Base-by-base conservation (phyloP, 1,140 invertebrate species). In the Melipona quadrifasciata region DNA sequence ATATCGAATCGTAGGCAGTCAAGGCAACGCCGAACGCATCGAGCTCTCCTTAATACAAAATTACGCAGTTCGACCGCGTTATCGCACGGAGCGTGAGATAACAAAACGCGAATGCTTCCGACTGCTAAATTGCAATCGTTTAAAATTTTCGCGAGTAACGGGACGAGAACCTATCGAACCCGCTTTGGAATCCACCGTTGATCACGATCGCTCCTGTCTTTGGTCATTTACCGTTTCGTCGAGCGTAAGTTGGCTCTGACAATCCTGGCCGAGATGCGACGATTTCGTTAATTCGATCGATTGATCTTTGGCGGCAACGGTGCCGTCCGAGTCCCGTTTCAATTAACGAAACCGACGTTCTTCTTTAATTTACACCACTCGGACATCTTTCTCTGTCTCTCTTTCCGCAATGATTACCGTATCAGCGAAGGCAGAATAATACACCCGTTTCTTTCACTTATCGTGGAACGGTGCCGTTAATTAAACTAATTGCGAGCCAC, bases 401-500 rank as follows among this genome's bases (percentile, higher is more conserved):
- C 61, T 19, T n/a, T 6, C 1, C 0, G 1, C 14, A 16, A 67
- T 31, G 86, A 84, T 87, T 81, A 85, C 86, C 64, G 81, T 88
- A 88, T 75, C 87, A 51, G 77, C 39, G 55, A 81, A 58, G 68
- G 55, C 64, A n/a, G 64, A 85, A 87, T 67, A 47, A 47, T 61
- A 65, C 39, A 47, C 31, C 61, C 68, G 76, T 85, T 80, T 67
- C 68, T 75, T 80, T 78, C 80, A 67, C 21, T 75, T 82, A 88
- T 86, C 82, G 72, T 2, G 55, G 70, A 34, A 19, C 58, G 71
- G 79, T 57, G 76, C 75, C 24, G 84, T 86, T 89, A 89, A 88
- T 89, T 89, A 89, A 85, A 88, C 75, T 88, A 88, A 88, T 85
- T 87, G 87, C 55, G 27, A 53, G 31, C 27, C 58, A 65, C 76